A percentile compares a stretch with the other conserved stretches of the same genome.
phyloP scores from a whole-genome alignment of 2,797 vertebrate genomes.

The Gorsachius magnificus region DNA sequence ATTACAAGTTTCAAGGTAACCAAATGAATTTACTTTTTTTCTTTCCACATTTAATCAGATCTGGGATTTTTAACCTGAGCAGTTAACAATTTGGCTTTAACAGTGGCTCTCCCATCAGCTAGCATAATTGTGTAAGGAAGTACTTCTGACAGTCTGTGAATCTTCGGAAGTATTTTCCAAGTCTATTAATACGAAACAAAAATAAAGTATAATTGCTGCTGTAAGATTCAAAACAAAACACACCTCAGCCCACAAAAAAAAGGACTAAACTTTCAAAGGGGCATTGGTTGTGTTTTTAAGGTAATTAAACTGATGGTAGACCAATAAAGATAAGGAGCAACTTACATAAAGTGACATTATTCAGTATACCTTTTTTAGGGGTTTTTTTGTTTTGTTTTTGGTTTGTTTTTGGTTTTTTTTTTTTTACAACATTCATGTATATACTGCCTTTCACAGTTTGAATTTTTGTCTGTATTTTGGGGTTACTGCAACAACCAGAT shows the following conservation, averaged over 20 bases:
- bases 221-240: background rate
- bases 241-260: background rate
- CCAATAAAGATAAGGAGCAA: background rate
- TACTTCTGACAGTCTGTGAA: background rate
- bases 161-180: background rate
- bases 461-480: background rate
- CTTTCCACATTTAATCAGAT: background rate
- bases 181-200: background rate
- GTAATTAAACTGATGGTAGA: background rate
- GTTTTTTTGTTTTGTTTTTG: too few species aligned
- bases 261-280: background rate
- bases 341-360: background rate
- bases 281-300: background rate
- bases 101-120: background rate
- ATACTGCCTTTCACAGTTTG: background rate
- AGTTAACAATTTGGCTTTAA: background rate
- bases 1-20: constrained; percentile 94
- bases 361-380: background rate
- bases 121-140: background rate
- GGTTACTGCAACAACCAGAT: background rate
- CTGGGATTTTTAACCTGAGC: background rate
- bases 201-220: background rate
- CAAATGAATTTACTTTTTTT: background rate
- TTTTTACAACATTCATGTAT: background rate
- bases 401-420: background rate